phyloP scores from a whole-genome alignment of 2,888 invertebrate species.

The Tenthredo mesomela region DNA sequence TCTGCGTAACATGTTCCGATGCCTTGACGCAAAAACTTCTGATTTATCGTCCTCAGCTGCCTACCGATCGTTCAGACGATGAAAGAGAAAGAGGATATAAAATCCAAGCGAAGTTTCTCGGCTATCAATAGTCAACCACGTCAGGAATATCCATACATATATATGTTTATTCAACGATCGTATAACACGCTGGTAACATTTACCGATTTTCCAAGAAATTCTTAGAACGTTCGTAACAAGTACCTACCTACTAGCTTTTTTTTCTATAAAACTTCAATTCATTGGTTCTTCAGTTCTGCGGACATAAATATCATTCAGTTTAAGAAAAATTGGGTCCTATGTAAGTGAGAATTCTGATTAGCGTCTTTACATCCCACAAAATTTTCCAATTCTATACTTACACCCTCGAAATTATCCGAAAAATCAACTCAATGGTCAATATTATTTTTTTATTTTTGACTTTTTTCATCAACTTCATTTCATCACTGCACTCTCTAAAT shows the following conservation, averaged over 20 bases:
- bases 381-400: too few relatives aligned
- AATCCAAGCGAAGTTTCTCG: constrained; percentile 9
- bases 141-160: constrained; percentile 10
- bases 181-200: background rate
- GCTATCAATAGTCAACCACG: constrained; percentile 21
- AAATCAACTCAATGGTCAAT: too few relatives aligned
- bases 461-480: too few relatives aligned
- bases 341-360: too few relatives aligned
- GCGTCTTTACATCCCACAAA: too few relatives aligned
- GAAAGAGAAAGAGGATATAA: background rate
- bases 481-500: too few relatives aligned
- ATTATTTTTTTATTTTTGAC: too few relatives aligned
- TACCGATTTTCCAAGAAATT: constrained; percentile 23
- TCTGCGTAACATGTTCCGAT: constrained; percentile 44
- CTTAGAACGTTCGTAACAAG: background rate
- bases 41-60: constrained; percentile 43
- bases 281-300: background rate
- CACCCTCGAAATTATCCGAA: too few relatives aligned
- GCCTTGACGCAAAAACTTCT: constrained; percentile 32
- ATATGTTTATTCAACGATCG: background rate
- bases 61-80: constrained; percentile 2
- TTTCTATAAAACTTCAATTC: background rate
- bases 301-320: too few relatives aligned
- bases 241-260: background rate
- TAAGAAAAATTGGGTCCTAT: too few relatives aligned